A percentile compares a stretch with the other conserved stretches of the same genome.
phyloP scores from a whole-genome alignment of 2,888 invertebrate genomes.

The Hydroisotoma schaefferi region DNA sequence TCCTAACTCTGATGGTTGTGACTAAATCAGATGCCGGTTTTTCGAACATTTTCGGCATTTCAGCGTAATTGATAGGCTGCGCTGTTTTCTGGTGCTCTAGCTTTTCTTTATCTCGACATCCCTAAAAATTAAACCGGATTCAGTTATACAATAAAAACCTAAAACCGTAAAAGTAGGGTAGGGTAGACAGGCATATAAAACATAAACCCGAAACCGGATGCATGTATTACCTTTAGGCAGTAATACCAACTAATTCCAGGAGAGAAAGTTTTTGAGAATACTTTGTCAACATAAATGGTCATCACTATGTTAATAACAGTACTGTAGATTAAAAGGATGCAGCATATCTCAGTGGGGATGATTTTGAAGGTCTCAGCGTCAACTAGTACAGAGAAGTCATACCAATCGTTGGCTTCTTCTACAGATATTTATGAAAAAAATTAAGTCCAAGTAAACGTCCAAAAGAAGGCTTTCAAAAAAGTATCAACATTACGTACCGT shows the following conservation, averaged over 20 bases:
- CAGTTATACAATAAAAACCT: too few species aligned
- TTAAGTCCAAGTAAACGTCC: too few species aligned
- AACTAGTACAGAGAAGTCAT: conserved; percentile 28
- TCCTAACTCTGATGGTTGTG: conserved; percentile 1
- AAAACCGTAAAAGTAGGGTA: too few species aligned
- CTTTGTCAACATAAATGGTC: conserved; percentile 26
- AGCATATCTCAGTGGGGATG: conserved; percentile 13
- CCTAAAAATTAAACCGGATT: too few species aligned
- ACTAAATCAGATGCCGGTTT: background rate
- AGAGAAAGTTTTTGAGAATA: conserved; percentile 24
- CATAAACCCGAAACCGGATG: too few species aligned
- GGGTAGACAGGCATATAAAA: too few species aligned
- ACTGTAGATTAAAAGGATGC: conserved; percentile 20
- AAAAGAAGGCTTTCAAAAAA: background rate
- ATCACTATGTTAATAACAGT: conserved; percentile 13
- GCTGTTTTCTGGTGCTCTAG: conserved; percentile 2
- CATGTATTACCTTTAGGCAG: conserved; percentile 17
- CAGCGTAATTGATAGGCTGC: conserved; percentile 2
- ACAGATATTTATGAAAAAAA: background rate
- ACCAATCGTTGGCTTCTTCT: conserved; percentile 35
- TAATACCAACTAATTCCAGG: conserved; percentile 21
- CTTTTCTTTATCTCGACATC: too few species aligned
- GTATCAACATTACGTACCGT: conserved; percentile 18
- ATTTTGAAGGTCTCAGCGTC: conserved; percentile 14
- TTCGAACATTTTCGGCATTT: conserved; percentile 5